A percentile compares a stretch with the other conserved stretches of the same genome.
Evolutionary conservation across 2,113 vertebrate genomes (phyloP).

Genomic region (Tachysurus fulvidraco): DNA sequence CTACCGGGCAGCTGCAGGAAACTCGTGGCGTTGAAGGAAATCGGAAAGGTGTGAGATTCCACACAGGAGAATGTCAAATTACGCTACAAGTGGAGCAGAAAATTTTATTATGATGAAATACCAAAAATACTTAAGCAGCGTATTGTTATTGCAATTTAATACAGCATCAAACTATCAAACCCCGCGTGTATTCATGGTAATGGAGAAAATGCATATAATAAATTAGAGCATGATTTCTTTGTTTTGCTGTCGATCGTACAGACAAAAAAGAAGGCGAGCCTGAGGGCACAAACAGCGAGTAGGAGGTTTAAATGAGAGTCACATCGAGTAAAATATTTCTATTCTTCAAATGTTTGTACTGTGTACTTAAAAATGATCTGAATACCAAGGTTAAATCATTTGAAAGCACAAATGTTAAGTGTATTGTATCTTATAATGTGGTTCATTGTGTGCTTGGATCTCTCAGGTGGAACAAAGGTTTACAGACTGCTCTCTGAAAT

Average conservation of each 20-base stretch:
- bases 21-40: constrained; percentile 95
- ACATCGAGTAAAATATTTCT: background rate
- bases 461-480: constrained; percentile 41
- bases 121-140: background rate
- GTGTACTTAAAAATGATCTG: background rate
- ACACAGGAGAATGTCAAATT: constrained; percentile 93
- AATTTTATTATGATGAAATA: constrained; percentile 21
- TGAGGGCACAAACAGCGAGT: background rate
- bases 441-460: background rate
- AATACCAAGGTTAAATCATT: background rate
- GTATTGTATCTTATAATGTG: constrained; percentile 14
- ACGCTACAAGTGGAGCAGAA: constrained; percentile 77
- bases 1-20: constrained; percentile 89
- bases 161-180: background rate
- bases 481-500: constrained; percentile 26
- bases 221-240: background rate
- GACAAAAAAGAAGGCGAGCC: background rate
- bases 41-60: constrained; percentile 89
- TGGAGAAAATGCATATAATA: background rate
- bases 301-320: background rate
- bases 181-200: background rate
- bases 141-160: background rate
- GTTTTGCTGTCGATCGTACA: background rate
- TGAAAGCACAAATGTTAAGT: background rate
- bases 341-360: background rate